phyloP scores from a whole-genome alignment of 1,140 invertebrate genomes.

The Drosophila lacertosa region DNA sequence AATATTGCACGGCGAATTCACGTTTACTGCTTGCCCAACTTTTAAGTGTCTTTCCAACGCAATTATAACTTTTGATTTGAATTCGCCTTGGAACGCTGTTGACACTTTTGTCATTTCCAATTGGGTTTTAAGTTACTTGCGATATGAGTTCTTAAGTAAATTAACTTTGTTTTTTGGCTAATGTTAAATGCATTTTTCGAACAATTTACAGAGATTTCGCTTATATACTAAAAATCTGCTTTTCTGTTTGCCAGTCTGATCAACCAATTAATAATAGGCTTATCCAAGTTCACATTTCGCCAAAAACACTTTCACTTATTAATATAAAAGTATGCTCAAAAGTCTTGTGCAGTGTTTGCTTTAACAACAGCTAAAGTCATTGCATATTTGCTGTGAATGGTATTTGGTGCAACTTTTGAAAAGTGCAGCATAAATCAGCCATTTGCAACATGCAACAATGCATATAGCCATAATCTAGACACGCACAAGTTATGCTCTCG shows the following conservation, averaged over 20 bases:
- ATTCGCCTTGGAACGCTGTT: slow-evolving; percentile 1
- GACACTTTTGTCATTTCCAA: slow-evolving; percentile 4
- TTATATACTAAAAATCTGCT: too few species aligned
- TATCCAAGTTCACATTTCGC: too few species aligned
- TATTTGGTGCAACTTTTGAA: slow-evolving; percentile 16
- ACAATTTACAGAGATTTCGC: too few species aligned
- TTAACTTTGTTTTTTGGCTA: background rate
- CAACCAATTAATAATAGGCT: background rate
- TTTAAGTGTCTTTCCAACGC: slow-evolving; percentile 25
- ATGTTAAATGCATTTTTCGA: background rate
- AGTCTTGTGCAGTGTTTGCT: background rate
- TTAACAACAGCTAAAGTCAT: slow-evolving; percentile 20
- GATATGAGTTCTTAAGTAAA: background rate
- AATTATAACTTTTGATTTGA: slow-evolving; percentile 20
- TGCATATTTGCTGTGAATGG: slow-evolving; percentile 5
- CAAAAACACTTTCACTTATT: slow-evolving; percentile 13
- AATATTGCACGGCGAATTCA: slow-evolving; percentile 29
- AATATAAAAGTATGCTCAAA: background rate
- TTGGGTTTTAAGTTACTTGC: too few species aligned
- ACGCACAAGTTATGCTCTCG: slow-evolving; percentile 75
- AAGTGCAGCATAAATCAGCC: slow-evolving; percentile 60
- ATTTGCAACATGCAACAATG: slow-evolving; percentile 65
- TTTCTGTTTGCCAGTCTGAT: too few species aligned
- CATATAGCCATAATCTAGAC: slow-evolving; percentile 42
- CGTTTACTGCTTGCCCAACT: slow-evolving; percentile 5